These are phyloP conservation scores for Coleophora flavipennella DNA, from an alignment of 2,888 invertebrate species.

Conservation along the genomic window DNA sequence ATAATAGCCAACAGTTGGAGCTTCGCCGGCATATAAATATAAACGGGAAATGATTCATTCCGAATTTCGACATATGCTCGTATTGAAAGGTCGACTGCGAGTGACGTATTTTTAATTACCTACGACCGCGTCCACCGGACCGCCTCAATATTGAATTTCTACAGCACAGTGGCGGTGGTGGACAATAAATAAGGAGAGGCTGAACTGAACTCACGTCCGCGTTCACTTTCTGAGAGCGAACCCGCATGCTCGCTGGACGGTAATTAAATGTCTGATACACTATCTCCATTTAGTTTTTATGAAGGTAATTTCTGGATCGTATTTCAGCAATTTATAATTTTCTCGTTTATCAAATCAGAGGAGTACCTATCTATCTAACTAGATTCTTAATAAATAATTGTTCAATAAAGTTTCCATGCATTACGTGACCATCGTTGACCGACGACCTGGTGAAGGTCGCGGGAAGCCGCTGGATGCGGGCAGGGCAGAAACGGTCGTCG, in stretches of 20 bases:
- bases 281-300: no score
- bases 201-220: constrained; percentile 2
- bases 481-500: no score
- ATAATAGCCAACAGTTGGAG: constrained; percentile 28
- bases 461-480: no score
- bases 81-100: constrained; percentile 67
- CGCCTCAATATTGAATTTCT: constrained; percentile 57
- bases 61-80: constrained; percentile 66
- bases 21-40: constrained; percentile 44
- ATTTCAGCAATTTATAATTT: neutral
- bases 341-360: neutral
- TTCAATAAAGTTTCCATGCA: no score
- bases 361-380: neutral
- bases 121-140: constrained; percentile 50
- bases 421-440: no score
- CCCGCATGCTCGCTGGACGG: constrained; percentile 1
- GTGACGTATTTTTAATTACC: constrained; percentile 72
- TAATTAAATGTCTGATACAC: constrained; percentile 6
- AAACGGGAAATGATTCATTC: constrained; percentile 65
- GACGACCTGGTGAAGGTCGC: no score
- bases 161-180: constrained; percentile 36
- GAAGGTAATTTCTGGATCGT: constrained; percentile 1
- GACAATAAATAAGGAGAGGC: constrained; percentile 33
- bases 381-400: constrained; percentile 1
- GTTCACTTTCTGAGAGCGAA: constrained; percentile 5